Evolutionary conservation across 2,113 vertebrate species (phyloP), one percentile per base, ranked within the genome.

Genomic region (Macquaria australasica): DNA sequence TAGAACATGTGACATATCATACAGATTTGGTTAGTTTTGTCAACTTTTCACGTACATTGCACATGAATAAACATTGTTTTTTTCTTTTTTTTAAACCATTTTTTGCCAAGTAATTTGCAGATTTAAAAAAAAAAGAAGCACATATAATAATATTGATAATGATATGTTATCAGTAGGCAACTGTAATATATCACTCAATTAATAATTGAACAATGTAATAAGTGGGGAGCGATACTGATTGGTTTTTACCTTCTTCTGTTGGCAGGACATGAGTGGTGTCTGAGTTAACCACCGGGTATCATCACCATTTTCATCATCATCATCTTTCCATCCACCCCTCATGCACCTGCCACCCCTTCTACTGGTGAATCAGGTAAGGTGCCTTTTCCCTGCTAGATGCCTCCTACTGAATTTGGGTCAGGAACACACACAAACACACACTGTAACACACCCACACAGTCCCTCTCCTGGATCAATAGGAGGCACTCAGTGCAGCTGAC

Each of bases 381-480:
- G 64, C 83, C 45, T 67, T 71, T 88, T 91, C 90, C 81, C 88
- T 87, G 85, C 94, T 95, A 94, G 83, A 90, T 94, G 93, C 91
- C 92, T 94, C 92, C 90, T 92, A 91, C 96, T 95, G 94, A 95
- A 96, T 97, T 95, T 96, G 94, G 90, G 94, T 94, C 92, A 85
- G 56, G 20, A 41, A 64, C 73, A 55, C 60, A 58, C 21, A 37
- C 69, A 43, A 62, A 34, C 31, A 25, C 21, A 37, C 69, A 50
- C 62, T 16, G 63, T 18, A 58, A 41, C n/a, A 51, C 69, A 70
- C 70, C 50, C 73, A 56, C 75, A 20, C 85, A n/a, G 28, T 51
- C 45, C 70, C 92, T 88, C 90, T 96, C 75, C 83, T 93, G 93
- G 96, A 98, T 98, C 97, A 97, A 97, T 98, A 96, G 93, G 79